Percentiles rank a stretch among this genome's conserved stretches.
These are phyloP conservation scores for Pseudoatta argentina DNA, from an alignment of 1,140 invertebrate species.

Conservation along the genomic window DNA sequence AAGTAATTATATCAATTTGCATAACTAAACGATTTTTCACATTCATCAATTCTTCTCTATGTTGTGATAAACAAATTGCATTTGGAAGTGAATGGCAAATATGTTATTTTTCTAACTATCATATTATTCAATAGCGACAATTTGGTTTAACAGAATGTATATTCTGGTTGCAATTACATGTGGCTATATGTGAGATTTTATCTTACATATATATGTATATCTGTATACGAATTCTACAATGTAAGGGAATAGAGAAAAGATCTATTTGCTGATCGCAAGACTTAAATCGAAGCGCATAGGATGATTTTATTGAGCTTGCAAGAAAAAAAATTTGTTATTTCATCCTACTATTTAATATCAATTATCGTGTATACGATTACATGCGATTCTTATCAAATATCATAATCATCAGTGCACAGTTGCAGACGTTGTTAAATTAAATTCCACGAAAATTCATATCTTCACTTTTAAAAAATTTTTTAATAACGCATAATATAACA, in stretches of 20 bases:
- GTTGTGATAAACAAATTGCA: slow-evolving; percentile 12
- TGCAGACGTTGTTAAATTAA: background rate
- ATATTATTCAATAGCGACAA: background rate
- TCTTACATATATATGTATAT: background rate
- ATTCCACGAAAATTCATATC: background rate
- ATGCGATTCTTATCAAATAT: background rate
- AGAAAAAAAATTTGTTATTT: background rate
- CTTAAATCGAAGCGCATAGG: background rate
- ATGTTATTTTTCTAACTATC: background rate
- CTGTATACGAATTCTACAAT: background rate
- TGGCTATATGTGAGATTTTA: background rate
- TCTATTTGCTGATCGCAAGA: background rate
- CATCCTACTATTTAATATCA: slow-evolving; percentile 3
- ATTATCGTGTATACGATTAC: background rate
- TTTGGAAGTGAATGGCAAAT: background rate
- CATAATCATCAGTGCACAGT: background rate
- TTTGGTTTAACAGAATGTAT: slow-evolving; percentile 5
- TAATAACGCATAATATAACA: background rate
- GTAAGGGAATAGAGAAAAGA: background rate
- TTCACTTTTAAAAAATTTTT: background rate
- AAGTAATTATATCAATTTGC: background rate
- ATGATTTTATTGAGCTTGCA: background rate
- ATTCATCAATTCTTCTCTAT: background rate
- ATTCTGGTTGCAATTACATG: background rate
- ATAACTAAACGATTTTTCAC: background rate